These are phyloP conservation scores for Myotis findleyi DNA, from an alignment of 2,797 vertebrate genomes.

Conservation along the genomic window DNA sequence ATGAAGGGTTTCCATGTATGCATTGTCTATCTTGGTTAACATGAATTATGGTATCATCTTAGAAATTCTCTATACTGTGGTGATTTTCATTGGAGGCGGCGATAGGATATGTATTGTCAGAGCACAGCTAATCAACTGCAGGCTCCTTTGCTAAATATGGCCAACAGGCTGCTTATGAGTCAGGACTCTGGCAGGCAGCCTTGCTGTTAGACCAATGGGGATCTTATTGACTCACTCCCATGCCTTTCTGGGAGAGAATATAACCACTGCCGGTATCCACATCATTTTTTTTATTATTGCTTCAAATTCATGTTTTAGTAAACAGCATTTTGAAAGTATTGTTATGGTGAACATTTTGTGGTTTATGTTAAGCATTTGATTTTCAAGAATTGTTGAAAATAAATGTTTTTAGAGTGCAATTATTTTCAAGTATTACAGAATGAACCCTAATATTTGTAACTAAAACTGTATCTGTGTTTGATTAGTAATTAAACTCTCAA, in stretches of 20 bases:
- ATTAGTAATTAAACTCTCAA: constrained; percentile 74
- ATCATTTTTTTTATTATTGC: constrained; percentile 54
- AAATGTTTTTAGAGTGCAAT: constrained; percentile 41
- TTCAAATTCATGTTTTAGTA: constrained; percentile 71
- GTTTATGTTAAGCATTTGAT: constrained; percentile 64
- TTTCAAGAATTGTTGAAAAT: constrained; percentile 62
- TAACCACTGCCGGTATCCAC: constrained; percentile 11
- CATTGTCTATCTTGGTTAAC: not conserved
- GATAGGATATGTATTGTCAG: constrained; percentile 76
- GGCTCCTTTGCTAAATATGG: constrained; percentile 78
- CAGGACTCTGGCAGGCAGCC: constrained; percentile 76
- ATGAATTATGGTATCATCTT: not conserved
- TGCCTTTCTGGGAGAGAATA: constrained; percentile 67
- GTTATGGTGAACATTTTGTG: constrained; percentile 71
- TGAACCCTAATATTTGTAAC: constrained; percentile 55
- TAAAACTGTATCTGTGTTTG: constrained; percentile 59
- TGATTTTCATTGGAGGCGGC: constrained; percentile 54
- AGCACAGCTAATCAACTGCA: constrained; percentile 78
- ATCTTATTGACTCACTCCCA: constrained; percentile 61
- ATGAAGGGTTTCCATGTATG: not conserved
- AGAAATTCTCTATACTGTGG: constrained; percentile 62
- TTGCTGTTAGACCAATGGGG: constrained; percentile 70
- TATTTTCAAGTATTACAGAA: constrained; percentile 53
- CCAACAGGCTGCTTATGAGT: constrained; percentile 80
- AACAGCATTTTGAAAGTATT: constrained; percentile 73